Percentiles rank a stretch among this genome's conserved stretches.
Evolutionary conservation across 1,140 invertebrate species (phyloP).

Genomic region (Himalopsyche phryganea): DNA sequence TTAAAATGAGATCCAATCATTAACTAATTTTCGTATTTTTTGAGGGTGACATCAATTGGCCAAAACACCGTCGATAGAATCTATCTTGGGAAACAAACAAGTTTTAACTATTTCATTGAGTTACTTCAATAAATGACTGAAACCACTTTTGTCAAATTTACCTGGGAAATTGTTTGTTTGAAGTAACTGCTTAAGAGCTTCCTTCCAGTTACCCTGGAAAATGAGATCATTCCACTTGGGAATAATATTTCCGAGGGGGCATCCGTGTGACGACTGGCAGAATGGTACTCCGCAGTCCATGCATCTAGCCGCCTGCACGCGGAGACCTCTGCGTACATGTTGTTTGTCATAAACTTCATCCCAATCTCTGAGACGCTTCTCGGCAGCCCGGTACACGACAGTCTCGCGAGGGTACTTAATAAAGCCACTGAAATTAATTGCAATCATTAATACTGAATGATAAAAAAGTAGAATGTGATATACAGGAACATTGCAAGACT

Average conservation of each 20-base stretch:
- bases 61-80: no score
- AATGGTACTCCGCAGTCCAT: slow-evolving; percentile 99
- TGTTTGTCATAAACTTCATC: slow-evolving; percentile 92
- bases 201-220: slow-evolving; percentile 92
- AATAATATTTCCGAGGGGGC: slow-evolving; percentile 97
- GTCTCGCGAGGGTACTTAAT: slow-evolving; percentile 92
- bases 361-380: slow-evolving; percentile 89
- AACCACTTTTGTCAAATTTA: no score
- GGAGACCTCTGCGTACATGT: slow-evolving; percentile 81
- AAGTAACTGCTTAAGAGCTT: slow-evolving; percentile 91
- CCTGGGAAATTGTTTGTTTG: slow-evolving; percentile 99
- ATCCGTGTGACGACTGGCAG: slow-evolving; percentile 92
- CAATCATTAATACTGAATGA: no score
- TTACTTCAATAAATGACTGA: no score
- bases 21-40: no score
- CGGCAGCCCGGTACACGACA: slow-evolving; percentile 76
- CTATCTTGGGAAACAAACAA: no score
- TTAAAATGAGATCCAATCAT: no score
- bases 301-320: slow-evolving; percentile 91
- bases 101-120: no score
- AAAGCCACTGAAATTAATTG: slow-evolving; percentile 79
- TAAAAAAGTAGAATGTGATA: background rate
- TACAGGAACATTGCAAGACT: background rate
- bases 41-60: no score
- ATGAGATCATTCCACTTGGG: slow-evolving; percentile 99